A percentile compares a stretch with the other conserved stretches of the same genome.
phyloP scores from a whole-genome alignment of 2,888 invertebrate genomes.

The Xestia rhomboidea region DNA sequence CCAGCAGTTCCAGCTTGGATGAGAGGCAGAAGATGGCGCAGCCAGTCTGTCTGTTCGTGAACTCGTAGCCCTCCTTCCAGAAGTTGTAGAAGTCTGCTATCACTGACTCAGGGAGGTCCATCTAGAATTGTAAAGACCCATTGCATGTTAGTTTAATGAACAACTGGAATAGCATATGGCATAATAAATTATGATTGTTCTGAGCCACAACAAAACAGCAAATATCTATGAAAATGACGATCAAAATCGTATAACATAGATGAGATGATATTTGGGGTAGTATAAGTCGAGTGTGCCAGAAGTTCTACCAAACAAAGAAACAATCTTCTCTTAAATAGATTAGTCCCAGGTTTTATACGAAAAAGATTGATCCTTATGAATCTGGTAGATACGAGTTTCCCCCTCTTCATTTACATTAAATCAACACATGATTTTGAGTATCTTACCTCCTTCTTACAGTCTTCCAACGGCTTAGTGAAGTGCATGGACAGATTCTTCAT shows the following conservation, averaged over 20 bases:
- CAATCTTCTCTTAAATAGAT: background rate
- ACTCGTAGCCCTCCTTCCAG: conserved; percentile 77
- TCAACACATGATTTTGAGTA: background rate
- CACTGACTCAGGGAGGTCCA: conserved; percentile 74
- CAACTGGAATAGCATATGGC: too few relatives aligned
- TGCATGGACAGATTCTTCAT: conserved; percentile 71
- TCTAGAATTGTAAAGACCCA: conserved; percentile 57
- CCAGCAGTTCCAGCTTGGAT: conserved; percentile 79
- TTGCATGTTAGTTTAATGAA: background rate
- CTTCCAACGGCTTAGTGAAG: conserved; percentile 73
- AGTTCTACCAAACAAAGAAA: background rate
- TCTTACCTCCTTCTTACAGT: conserved; percentile 76
- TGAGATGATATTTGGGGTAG: background rate
- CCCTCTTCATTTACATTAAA: too few relatives aligned
- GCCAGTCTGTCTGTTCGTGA: conserved; percentile 75
- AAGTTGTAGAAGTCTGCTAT: conserved; percentile 77
- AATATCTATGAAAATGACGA: background rate
- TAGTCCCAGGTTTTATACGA: background rate
- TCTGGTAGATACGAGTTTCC: background rate
- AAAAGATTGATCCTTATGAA: background rate
- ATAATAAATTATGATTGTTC: background rate
- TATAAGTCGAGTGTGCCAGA: background rate
- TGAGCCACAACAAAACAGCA: too few relatives aligned
- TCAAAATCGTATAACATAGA: background rate
- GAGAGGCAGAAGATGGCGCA: conserved; percentile 83